Base-by-base conservation (phyloP, 2,888 invertebrate genomes). In the Drosophila anomelani region DNA sequence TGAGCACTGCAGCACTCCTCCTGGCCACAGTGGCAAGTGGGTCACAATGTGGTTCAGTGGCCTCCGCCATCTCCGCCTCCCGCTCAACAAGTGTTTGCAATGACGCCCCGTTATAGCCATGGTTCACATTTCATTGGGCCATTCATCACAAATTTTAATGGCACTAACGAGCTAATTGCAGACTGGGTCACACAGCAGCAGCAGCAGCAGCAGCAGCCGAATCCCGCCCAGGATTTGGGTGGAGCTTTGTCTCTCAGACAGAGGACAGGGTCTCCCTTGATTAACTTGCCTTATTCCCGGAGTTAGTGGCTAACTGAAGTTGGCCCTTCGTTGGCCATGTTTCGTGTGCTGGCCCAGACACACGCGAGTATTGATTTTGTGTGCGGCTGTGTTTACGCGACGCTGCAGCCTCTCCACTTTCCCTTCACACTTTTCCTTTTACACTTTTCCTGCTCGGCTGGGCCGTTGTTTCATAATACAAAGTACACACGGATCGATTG, bases 401-500 rank as follows among this genome's bases (percentile, higher is more conserved):
- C 46, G 54, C 66, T 68, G 67, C 67, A 68, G 67, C 67, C 38
- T 68, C 67, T 43, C 57, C 64, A 54, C 72, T 72, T 72, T 44
- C 51, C 46, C 15, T 46, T 26, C 70, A 32, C 57, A 57, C 46
- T 46, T 56, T 46, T 46, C 36, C 36, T 55, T 72, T 73, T 44
- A 67, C 74, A 38, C 46, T 72, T 36, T 56, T 54, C 44, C 49
- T 67, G 60, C 34, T 23, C 51, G 51, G 36, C 51, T 53, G 23
- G 36, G 51, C 63, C 64, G 73, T 15, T 74, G 88, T 88, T 85
- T 85, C 88, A 88, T 88, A 85, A 88, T 85, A 17, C 72, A 46
- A 67, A 47, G 60, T 53, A 71, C 56, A 62, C 66, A 57, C 77
- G 43, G 43, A 85, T 88, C 88, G 88, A 88, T 85, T 81, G 66